A percentile compares a stretch with the other conserved stretches of the same genome.
Conservation (phyloP, 1,140 invertebrate genomes). For the Caerostris darwini region DNA sequence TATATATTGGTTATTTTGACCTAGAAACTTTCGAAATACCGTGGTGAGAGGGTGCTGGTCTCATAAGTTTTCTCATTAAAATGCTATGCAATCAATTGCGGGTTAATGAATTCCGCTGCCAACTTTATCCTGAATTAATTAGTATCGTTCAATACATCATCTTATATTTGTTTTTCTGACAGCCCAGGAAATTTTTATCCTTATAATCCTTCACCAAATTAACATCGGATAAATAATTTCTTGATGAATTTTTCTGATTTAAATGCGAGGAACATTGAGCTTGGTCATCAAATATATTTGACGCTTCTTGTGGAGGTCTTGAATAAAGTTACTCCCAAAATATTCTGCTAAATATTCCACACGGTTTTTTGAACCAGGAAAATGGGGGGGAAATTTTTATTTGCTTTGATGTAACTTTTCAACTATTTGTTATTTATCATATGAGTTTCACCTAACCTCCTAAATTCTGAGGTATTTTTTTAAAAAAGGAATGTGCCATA, state of each 20-base stretch:
- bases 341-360: too few relatives aligned
- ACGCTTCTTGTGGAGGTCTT: too few relatives aligned
- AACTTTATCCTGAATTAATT: not conserved
- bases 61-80: not conserved
- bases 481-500: too few relatives aligned
- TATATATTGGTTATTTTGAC: not conserved
- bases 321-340: too few relatives aligned
- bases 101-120: not conserved
- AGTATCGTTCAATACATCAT: not conserved
- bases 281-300: too few relatives aligned
- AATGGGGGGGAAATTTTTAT: too few relatives aligned
- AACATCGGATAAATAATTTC: not conserved
- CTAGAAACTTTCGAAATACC: not conserved
- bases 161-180: not conserved
- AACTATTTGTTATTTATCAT: too few relatives aligned
- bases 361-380: too few relatives aligned
- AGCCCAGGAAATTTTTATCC: not conserved
- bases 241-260: not conserved
- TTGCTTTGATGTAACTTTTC: too few relatives aligned
- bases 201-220: not conserved
- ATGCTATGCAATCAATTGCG: not conserved
- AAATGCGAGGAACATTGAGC: not conserved
- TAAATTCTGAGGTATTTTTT: too few relatives aligned
- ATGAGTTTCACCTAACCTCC: too few relatives aligned
- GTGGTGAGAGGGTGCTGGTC: not conserved